A percentile compares a stretch with the other conserved stretches of the same genome.
Conservation (phyloP, 2,888 invertebrate species). For the Myopa tessellatipennis region DNA sequence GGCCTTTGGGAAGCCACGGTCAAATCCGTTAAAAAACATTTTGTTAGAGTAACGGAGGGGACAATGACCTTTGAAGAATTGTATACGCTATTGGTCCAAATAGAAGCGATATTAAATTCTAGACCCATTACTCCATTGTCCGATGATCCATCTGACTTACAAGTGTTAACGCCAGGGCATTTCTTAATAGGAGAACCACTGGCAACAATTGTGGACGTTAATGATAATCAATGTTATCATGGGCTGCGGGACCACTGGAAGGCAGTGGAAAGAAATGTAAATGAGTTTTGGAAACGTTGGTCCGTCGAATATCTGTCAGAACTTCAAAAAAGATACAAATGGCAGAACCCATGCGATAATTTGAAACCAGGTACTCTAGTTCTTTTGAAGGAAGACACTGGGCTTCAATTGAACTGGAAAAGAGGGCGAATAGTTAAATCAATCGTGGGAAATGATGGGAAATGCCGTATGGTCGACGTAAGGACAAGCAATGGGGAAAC, state of each 20-base stretch:
- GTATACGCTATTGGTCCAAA: background rate
- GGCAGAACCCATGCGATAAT: background rate
- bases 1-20: background rate
- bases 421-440: background rate
- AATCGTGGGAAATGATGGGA: too few species aligned
- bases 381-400: constrained; percentile 4
- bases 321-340: constrained; percentile 12
- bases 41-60: too few species aligned
- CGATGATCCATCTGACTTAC: constrained; percentile 2
- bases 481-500: too few species aligned
- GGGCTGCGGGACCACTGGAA: too few species aligned
- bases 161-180: constrained; percentile 16
- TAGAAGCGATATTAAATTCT: constrained; percentile 15
- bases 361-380: constrained; percentile 1
- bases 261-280: too few species aligned
- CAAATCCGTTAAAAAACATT: too few species aligned
- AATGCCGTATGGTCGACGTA: too few species aligned
- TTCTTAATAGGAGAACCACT: constrained; percentile 18
- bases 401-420: constrained; percentile 1
- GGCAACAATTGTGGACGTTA: background rate
- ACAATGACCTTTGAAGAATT: background rate
- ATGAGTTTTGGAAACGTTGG: too few species aligned
- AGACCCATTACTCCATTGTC: constrained; percentile 2
- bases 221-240: too few species aligned
- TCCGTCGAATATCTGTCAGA: background rate